Percentiles rank a stretch among this genome's conserved stretches.
These are phyloP conservation scores for Rambutsinella grinnellia DNA, from an alignment of 2,888 invertebrate genomes.

Conservation along the genomic window DNA sequence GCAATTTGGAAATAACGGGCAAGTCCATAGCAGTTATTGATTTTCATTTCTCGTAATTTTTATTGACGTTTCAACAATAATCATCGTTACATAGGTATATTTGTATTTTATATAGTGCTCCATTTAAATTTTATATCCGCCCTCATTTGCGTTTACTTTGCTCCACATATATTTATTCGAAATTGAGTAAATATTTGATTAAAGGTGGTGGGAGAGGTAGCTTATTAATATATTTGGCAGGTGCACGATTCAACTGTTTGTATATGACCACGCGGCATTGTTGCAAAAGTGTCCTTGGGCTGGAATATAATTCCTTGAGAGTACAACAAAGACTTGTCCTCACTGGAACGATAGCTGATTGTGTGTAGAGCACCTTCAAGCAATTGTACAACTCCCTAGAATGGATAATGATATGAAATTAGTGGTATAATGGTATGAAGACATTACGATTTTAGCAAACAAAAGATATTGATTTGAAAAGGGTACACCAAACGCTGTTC, in stretches of 20 bases:
- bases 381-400: slow-evolving; percentile 79
- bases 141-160: slow-evolving; percentile 28
- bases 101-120: slow-evolving; percentile 34
- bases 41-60: slow-evolving; percentile 29
- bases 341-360: slow-evolving; percentile 76
- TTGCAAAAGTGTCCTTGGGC: slow-evolving; percentile 80
- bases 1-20: too few relatives aligned
- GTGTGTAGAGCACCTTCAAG: slow-evolving; percentile 75
- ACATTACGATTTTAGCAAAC: too few relatives aligned
- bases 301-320: slow-evolving; percentile 76
- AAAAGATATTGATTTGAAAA: too few relatives aligned
- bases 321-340: slow-evolving; percentile 74
- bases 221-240: slow-evolving; percentile 77
- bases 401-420: slow-evolving; percentile 67
- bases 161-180: slow-evolving; percentile 71
- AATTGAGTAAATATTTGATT: slow-evolving; percentile 79
- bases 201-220: slow-evolving; percentile 78
- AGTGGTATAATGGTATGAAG: background rate
- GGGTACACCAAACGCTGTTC: too few relatives aligned
- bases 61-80: slow-evolving; percentile 49
- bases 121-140: slow-evolving; percentile 11
- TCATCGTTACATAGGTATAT: slow-evolving; percentile 18
- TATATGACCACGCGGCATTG: slow-evolving; percentile 80
- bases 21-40: background rate
- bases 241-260: slow-evolving; percentile 75